Evolutionary conservation across 53 echinoderm and acorn worm genomes (phyloP).

Genomic region (Echinarachnius parma): DNA sequence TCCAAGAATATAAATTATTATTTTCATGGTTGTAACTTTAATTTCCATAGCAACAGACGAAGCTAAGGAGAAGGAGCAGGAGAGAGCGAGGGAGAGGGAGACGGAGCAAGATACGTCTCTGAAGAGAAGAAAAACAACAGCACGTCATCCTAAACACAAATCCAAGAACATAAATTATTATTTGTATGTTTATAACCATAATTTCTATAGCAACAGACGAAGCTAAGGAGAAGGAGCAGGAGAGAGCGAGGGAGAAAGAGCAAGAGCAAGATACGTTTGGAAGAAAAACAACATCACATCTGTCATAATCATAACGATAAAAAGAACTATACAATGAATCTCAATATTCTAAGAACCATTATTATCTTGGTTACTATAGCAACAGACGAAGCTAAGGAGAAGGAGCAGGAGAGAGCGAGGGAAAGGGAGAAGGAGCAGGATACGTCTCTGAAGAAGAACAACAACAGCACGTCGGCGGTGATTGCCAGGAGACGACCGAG

Average conservation of each 20-base stretch:
- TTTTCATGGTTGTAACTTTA: no score
- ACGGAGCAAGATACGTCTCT: constrained; percentile 65
- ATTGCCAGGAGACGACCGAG: constrained; percentile 66
- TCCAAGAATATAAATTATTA: no score
- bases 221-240: constrained; percentile 22
- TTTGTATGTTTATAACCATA: no score
- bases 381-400: constrained; percentile 21
- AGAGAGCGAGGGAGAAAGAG: constrained; percentile 56
- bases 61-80: constrained; percentile 22
- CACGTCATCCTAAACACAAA: no score
- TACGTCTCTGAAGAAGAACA: constrained; percentile 51
- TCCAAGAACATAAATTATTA: no score
- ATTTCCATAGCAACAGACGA: constrained; percentile 10
- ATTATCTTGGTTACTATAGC: not conserved
- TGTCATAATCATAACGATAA: no score
- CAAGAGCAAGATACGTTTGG: constrained; percentile 74
- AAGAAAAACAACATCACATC: no score
- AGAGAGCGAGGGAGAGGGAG: constrained; percentile 55
- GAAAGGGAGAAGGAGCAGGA: constrained; percentile 82
- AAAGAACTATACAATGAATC: no score
- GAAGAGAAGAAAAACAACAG: no score
- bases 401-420: constrained; percentile 25
- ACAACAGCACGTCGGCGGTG: constrained; percentile 3
- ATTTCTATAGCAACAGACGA: constrained; percentile 10
- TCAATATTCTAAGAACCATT: no score